Conservation (phyloP, 2,113 vertebrate genomes). For the Phoenicopterus ruber region DNA sequence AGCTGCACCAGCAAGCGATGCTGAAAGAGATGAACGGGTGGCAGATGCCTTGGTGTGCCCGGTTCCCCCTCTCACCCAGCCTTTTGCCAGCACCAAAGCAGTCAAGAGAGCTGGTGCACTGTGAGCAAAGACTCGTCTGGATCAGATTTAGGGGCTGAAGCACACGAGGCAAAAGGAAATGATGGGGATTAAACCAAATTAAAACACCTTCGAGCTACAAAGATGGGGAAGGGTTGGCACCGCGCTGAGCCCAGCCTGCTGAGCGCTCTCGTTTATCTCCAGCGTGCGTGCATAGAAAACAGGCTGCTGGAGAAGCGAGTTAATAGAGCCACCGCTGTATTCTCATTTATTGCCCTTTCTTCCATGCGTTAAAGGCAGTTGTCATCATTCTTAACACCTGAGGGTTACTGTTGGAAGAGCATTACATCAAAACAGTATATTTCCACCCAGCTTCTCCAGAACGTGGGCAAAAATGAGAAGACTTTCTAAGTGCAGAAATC, state of each 20-base stretch:
- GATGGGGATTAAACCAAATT: neutral
- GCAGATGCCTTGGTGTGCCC: neutral
- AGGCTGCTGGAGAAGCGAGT: neutral
- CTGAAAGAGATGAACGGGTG: neutral
- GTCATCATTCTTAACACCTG: neutral
- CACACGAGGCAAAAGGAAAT: neutral
- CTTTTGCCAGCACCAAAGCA: neutral
- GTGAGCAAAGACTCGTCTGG: neutral
- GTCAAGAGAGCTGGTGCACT: neutral
- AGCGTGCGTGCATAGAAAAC: neutral
- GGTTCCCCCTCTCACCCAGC: neutral
- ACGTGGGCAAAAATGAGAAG: fast-evolving
- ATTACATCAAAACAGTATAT: fast-evolving
- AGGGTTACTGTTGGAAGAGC: neutral
- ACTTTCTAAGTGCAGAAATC: neutral
- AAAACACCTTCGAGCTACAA: neutral
- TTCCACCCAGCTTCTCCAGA: neutral
- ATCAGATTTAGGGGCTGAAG: neutral
- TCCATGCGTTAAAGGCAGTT: neutral
- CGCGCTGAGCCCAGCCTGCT: neutral
- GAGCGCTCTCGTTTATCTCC: neutral
- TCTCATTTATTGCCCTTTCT: neutral
- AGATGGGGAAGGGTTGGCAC: neutral
- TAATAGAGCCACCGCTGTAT: neutral
- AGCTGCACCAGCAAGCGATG: neutral